Evolutionary conservation across 2,888 invertebrate genomes (phyloP).

Genomic region (Mesorhabditis sp.): DNA sequence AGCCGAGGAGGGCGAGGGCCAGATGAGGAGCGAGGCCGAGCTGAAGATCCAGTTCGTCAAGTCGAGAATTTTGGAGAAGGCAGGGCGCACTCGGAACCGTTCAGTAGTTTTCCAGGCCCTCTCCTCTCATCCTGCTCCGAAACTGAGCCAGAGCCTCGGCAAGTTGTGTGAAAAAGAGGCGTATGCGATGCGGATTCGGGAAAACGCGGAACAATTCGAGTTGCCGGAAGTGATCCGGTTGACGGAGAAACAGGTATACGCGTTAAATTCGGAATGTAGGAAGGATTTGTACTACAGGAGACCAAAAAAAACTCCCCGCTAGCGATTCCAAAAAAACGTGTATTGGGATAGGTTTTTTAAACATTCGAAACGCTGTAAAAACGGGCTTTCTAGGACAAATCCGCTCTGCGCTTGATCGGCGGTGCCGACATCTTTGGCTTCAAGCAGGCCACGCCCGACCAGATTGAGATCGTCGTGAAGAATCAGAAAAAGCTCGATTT

Average conservation of each 20-base stretch:
- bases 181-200: neutral
- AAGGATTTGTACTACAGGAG: too few species aligned
- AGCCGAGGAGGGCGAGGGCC: neutral
- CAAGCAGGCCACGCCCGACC: neutral
- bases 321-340: neutral
- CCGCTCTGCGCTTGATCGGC: neutral
- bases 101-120: neutral
- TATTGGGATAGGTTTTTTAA: neutral
- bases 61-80: conserved; percentile 3
- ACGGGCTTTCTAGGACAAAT: neutral
- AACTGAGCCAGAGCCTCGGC: neutral
- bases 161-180: neutral
- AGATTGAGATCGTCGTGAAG: neutral
- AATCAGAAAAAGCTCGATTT: neutral
- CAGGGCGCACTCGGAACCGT: neutral
- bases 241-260: neutral
- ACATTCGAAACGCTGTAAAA: neutral
- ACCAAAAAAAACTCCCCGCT: neutral
- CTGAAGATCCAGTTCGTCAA: conserved; percentile 7
- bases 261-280: too few species aligned
- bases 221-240: conserved; percentile 1
- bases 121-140: neutral
- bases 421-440: neutral
- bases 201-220: neutral
- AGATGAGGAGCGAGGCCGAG: neutral